Conservation (phyloP, 2,797 vertebrate species). For the Gymnocypris eckloni region DNA sequence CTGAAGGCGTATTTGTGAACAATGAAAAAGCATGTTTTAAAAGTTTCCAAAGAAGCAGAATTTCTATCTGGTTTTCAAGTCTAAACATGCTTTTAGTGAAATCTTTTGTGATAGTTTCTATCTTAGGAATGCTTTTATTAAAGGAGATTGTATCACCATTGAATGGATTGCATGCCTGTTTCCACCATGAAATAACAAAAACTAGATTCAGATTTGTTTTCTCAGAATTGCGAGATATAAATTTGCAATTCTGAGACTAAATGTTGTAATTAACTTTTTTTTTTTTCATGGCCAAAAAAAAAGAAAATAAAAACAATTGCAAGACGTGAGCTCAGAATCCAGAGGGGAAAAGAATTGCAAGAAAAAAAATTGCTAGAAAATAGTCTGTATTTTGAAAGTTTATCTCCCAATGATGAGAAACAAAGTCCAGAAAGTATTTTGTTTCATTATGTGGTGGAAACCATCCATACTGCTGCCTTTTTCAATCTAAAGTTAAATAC, state of each 20-base stretch:
- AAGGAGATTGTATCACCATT: conserved; percentile 15
- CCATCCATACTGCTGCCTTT: not conserved
- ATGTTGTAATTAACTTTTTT: not conserved
- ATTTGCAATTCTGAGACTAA: not conserved
- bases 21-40: conserved; percentile 51
- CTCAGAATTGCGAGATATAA: not conserved
- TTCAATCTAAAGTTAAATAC: conserved; percentile 19
- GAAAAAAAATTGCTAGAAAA: not conserved
- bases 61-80: conserved; percentile 1
- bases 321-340: not conserved
- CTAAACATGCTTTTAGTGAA: conserved; percentile 4
- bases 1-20: conserved; percentile 56
- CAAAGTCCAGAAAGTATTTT: not conserved
- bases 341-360: not conserved
- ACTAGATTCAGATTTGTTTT: not conserved
- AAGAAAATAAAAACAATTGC: no score
- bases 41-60: conserved; percentile 51
- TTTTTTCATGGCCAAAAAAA: not conserved
- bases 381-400: not conserved
- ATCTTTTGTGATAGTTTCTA: not conserved
- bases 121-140: conserved; percentile 22
- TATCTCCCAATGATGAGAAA: not conserved
- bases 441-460: not conserved
- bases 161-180: not conserved
- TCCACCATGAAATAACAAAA: not conserved